Evolutionary conservation across 2,113 vertebrate genomes (phyloP).

Genomic region (Plecotus auritus): DNA sequence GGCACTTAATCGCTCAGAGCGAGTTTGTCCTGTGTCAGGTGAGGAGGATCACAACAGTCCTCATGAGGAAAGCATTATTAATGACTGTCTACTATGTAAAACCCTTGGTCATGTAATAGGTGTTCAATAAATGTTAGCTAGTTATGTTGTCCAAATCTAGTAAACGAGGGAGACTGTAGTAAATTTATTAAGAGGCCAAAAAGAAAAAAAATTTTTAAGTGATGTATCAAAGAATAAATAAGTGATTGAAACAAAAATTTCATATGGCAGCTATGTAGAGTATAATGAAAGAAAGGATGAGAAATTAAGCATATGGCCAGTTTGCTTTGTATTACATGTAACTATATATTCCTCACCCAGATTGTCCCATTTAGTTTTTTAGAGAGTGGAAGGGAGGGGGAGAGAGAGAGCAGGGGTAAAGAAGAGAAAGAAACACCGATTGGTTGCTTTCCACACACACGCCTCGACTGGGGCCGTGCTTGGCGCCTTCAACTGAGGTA

Average conservation of each 20-base stretch:
- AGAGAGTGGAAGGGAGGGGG: too few relatives aligned
- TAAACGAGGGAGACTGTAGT: background rate
- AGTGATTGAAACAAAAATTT: background rate
- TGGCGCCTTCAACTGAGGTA: too few relatives aligned
- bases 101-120: background rate
- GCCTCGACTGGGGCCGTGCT: too few relatives aligned
- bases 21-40: background rate
- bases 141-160: background rate
- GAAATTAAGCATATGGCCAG: background rate
- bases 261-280: background rate
- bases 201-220: background rate
- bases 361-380: too few relatives aligned
- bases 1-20: background rate
- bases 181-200: background rate
- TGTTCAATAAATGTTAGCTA: background rate
- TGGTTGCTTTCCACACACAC: too few relatives aligned
- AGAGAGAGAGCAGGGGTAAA: too few relatives aligned
- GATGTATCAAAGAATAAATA: background rate
- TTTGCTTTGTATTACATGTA: background rate
- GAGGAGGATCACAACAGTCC: background rate
- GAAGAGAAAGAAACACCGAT: too few relatives aligned
- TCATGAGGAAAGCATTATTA: background rate
- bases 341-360: too few relatives aligned
- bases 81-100: background rate
- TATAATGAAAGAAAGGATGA: background rate